Evolutionary conservation across 2,797 vertebrate genomes (phyloP).

Genomic region (Sorex maritimensis): DNA sequence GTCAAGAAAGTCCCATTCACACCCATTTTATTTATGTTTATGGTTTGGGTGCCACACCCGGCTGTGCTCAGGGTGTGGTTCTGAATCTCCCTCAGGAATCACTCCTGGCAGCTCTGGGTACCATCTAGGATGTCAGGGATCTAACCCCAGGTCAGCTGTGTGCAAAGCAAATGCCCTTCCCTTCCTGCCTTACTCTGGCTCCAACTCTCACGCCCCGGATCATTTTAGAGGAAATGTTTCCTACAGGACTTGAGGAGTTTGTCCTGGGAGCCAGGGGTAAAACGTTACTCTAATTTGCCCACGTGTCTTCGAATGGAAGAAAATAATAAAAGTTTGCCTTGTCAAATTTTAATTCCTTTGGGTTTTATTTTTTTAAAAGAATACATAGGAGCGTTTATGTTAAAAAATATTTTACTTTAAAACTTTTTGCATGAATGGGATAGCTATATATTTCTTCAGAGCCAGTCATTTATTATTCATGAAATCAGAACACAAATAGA

Average conservation of each 20-base stretch:
- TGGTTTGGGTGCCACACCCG: no score
- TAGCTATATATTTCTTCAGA: slow-evolving; percentile 67
- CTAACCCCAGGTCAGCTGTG: no score
- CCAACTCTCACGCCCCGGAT: background rate
- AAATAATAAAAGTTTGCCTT: background rate
- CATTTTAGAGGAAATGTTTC: background rate
- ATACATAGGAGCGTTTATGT: slow-evolving; percentile 27
- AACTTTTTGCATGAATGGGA: slow-evolving; percentile 65
- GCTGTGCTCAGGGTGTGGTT: no score
- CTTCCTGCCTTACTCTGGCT: no score
- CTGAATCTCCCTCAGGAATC: no score
- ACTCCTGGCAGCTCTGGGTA: no score
- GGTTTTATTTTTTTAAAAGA: background rate
- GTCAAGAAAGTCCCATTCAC: no score
- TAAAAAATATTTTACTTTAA: slow-evolving; percentile 68
- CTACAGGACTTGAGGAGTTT: background rate
- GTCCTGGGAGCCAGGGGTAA: background rate
- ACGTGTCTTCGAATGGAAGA: background rate
- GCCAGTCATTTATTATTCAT: slow-evolving; percentile 76
- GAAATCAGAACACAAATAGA: slow-evolving; percentile 79
- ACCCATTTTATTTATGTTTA: no score
- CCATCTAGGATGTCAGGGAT: no score
- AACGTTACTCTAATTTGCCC: background rate
- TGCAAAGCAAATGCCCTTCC: no score
- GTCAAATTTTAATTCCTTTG: slow-evolving; percentile 37